Conservation (phyloP, 2,888 invertebrate species). For the Helicoverpa assulta region DNA sequence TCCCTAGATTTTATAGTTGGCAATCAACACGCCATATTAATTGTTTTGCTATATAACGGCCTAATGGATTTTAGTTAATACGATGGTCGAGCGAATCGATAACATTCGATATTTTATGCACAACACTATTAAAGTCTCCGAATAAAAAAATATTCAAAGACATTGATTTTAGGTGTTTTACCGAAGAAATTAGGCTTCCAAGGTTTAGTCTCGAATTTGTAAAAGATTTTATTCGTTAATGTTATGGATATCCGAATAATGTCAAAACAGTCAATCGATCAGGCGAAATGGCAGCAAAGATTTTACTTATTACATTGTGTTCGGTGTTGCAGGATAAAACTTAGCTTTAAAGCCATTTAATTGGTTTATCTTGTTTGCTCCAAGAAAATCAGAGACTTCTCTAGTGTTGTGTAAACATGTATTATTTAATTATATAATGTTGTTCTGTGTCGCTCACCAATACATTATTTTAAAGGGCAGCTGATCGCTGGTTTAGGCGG, state of each 20-base stretch:
- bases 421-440: constrained; percentile 23
- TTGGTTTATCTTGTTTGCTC: too few relatives aligned
- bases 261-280: too few relatives aligned
- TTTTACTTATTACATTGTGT: too few relatives aligned
- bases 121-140: constrained; percentile 5
- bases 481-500: constrained; percentile 49
- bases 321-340: too few relatives aligned
- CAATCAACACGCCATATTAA: constrained; percentile 58
- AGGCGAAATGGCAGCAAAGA: too few relatives aligned
- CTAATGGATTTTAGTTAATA: constrained; percentile 64
- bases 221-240: background rate
- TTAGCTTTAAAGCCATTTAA: too few relatives aligned
- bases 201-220: background rate
- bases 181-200: background rate
- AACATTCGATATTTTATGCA: background rate
- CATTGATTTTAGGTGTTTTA: background rate
- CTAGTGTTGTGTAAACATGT: constrained; percentile 17
- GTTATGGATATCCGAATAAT: too few relatives aligned
- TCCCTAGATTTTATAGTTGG: constrained; percentile 48
- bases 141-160: background rate
- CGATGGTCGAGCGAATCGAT: constrained; percentile 17
- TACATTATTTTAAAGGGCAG: constrained; percentile 51
- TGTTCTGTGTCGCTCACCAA: constrained; percentile 13
- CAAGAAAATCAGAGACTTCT: background rate
- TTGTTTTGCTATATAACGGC: constrained; percentile 65